Evolutionary conservation across 2,888 invertebrate genomes (phyloP).

Genomic region (Erebia aethiops): DNA sequence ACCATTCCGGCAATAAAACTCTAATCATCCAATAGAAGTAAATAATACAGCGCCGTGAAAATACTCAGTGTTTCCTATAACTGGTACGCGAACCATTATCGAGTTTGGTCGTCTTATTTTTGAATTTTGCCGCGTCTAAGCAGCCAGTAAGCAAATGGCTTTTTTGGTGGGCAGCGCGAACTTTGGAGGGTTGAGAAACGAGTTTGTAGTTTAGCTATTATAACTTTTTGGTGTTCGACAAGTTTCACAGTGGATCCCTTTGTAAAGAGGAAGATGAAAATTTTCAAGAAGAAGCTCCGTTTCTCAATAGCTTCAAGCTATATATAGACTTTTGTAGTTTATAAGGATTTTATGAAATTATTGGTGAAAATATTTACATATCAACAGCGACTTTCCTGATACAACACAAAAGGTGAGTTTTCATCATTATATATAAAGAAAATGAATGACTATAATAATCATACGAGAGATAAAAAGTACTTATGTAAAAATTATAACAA

Average conservation of each 20-base stretch:
- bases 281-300: constrained; percentile 77
- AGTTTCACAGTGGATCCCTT: constrained; percentile 68
- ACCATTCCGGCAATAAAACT: constrained; percentile 69
- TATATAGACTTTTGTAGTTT: constrained; percentile 47
- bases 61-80: constrained; percentile 62
- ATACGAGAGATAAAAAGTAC: too few relatives aligned
- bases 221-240: constrained; percentile 22
- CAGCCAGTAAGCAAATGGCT: constrained; percentile 55
- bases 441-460: too few relatives aligned
- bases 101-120: constrained; percentile 62
- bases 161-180: constrained; percentile 48
- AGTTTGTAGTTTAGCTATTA: constrained; percentile 23
- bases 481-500: too few relatives aligned
- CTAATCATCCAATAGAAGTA: constrained; percentile 81
- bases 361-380: constrained; percentile 48
- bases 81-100: constrained; percentile 54
- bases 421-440: too few relatives aligned
- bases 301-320: constrained; percentile 69
- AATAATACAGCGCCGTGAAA: constrained; percentile 68
- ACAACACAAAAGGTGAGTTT: constrained; percentile 26
- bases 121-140: constrained; percentile 61
- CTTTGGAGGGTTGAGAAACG: constrained; percentile 17
- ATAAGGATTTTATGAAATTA: constrained; percentile 14
- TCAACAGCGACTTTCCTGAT: constrained; percentile 50
- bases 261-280: constrained; percentile 78